Base-by-base conservation (phyloP, 2,797 vertebrate species). In the Scarus forsteni region DNA sequence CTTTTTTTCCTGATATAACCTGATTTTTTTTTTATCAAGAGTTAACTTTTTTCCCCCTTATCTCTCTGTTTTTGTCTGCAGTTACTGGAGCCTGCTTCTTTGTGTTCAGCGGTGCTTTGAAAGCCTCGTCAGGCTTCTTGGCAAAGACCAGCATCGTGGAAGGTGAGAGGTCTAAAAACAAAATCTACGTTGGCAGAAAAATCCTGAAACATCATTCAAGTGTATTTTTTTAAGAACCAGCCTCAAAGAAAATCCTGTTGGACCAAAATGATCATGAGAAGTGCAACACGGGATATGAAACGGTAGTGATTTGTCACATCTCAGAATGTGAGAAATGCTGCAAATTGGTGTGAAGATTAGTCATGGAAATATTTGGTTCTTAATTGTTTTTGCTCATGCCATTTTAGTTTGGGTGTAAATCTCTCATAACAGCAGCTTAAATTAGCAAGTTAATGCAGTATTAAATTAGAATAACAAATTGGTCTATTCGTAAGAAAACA, bases 71-170 rank as follows among this genome's bases (percentile, higher is more conserved):
- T 85, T 54, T 48, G 40, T 45, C 83, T 90, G 39, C 90, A 99
- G 98, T 99, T 72, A 99, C 98, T 38, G 98, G 98, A 72, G 96
- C 98, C 89, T 98, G 97, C 88, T 99, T 99, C 92, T 98, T 99
- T 86, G 98, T 99, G 84, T 99, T 99, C 94, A 99, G 98, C 39
- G 98, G 98, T 8, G 97, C 98, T 84, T 91, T 99, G 91, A 99
- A 99, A 90, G 91, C 97, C 50, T 98, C 98, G 48, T 98, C 97
- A 0, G 98, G 98, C 70, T 99, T 93, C 89, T 93, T 98, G 74
- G 98, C 98, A 80, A 99, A 99, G 90, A 98, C 97, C 88, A 99
- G 98, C 92, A 99, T 99, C 39, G 98, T 99, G 36, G 98, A 99
- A 98, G 98, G 98, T 99, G 95, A 95, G 92, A 68, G 45, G 40